These are phyloP conservation scores for Bufotes viridis DNA, from an alignment of 2,797 vertebrate genomes.

Conservation along the genomic window DNA sequence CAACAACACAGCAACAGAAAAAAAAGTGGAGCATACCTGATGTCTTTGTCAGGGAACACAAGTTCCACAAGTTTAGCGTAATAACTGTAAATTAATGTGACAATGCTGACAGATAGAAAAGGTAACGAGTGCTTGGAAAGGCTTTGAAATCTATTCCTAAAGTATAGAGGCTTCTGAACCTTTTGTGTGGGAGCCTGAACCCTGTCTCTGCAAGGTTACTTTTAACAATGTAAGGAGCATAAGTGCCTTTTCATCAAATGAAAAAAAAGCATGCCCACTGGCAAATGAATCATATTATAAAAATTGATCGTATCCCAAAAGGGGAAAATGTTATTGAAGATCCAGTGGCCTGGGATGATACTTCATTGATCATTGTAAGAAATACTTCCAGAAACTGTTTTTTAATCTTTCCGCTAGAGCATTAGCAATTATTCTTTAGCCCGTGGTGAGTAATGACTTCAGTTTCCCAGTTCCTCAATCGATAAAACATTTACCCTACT, in stretches of 20 bases:
- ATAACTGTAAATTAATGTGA: slow-evolving; percentile 51
- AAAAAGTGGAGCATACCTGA: slow-evolving; percentile 19
- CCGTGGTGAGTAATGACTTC: slow-evolving; percentile 85
- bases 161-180: slow-evolving; percentile 72
- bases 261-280: slow-evolving; percentile 79
- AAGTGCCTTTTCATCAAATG: slow-evolving; percentile 80
- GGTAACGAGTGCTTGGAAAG: slow-evolving; percentile 65
- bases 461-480: slow-evolving; percentile 84
- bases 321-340: slow-evolving; percentile 87
- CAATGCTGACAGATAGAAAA: slow-evolving; percentile 56
- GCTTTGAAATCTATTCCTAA: slow-evolving; percentile 67
- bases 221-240: slow-evolving; percentile 79
- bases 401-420: slow-evolving; percentile 84
- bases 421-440: slow-evolving; percentile 88
- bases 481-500: slow-evolving; percentile 85
- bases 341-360: slow-evolving; percentile 83
- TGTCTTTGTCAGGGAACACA: slow-evolving; percentile 43
- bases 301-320: slow-evolving; percentile 87
- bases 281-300: slow-evolving; percentile 86
- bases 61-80: slow-evolving; percentile 43
- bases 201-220: slow-evolving; percentile 75
- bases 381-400: slow-evolving; percentile 89
- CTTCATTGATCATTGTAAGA: slow-evolving; percentile 87
- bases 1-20: slow-evolving; percentile 20
- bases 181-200: slow-evolving; percentile 68